Conservation (phyloP, 2,888 invertebrate species). For the Stegana nigrithorax region DNA sequence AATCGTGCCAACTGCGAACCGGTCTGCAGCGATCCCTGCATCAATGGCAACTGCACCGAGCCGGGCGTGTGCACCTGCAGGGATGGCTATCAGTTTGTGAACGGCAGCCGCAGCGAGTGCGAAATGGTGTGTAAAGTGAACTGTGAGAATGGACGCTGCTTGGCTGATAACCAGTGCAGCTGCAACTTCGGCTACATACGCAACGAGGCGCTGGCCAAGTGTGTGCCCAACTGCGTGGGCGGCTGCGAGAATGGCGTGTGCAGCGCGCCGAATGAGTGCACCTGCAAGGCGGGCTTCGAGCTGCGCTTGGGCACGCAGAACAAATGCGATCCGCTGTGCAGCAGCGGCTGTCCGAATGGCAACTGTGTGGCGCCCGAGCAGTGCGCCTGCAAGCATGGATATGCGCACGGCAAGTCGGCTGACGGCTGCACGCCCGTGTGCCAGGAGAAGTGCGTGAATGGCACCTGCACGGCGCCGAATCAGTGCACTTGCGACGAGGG, state of each 20-base stretch:
- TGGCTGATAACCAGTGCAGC: conserved; percentile 71
- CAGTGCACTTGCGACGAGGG: conserved; percentile 63
- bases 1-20: conserved; percentile 54
- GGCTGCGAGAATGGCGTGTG: conserved; percentile 64
- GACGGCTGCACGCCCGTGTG: conserved; percentile 70
- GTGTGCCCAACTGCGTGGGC: conserved; percentile 57
- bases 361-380: conserved; percentile 70
- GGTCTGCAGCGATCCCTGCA: conserved; percentile 52
- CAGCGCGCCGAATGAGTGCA: conserved; percentile 69
- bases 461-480: conserved; percentile 68
- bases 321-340: conserved; percentile 60
- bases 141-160: conserved; percentile 70
- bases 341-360: conserved; percentile 58
- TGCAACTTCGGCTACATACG: conserved; percentile 70
- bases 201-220: conserved; percentile 43
- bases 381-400: conserved; percentile 57
- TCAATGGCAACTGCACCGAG: conserved; percentile 56
- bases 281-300: conserved; percentile 67
- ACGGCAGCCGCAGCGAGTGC: conserved; percentile 57
- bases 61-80: conserved; percentile 60
- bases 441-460: conserved; percentile 70
- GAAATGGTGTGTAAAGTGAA: conserved; percentile 60
- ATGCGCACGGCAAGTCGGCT: conserved; percentile 35
- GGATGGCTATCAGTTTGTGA: conserved; percentile 44
- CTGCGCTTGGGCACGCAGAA: conserved; percentile 41